Evolutionary conservation across 2,113 vertebrate species (phyloP), one percentile per base, ranked within the genome.

Genomic region (Willisornis vidua): DNA sequence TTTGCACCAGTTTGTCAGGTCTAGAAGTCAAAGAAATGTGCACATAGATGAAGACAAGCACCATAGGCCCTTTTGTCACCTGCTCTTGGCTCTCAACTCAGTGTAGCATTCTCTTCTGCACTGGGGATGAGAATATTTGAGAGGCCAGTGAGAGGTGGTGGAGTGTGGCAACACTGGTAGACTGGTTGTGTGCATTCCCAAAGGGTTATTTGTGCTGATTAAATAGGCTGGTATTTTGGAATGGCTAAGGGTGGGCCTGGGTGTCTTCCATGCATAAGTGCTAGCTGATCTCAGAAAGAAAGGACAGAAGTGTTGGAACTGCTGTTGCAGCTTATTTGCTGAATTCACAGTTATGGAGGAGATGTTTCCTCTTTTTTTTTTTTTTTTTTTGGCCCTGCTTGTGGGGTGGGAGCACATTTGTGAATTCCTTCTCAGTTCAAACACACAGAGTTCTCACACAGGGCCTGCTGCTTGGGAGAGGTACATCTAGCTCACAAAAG

Each of bases 241-340:
- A 84, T 90, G 94, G 62, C 67, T 61, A 23, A 67, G 92, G 76
- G 19, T 90, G 82, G 71, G 74, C 31, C 52, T 0, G 14, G 3
- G 23, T 90, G 37, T 72, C 59, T 87, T 76, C 45, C 20, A 9
- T 71, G 35, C 68, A 74, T 63, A 63, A 80, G 37, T 45, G 28
- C 80, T 86, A 85, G 48, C 75, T 90, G 76, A 86, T 94, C 70
- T 87, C 35, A 26, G 58, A 75, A 79, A 89, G 75, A 58, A 87
- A 81, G 48, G 77, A 51, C 41, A 70, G n/a, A 57, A 70, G 48
- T 73, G 66, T 52, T 71, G 68, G 9, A 48, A 55, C 71, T 85
- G 72, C 73, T 93, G 6, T 59, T 86, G 43, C 45, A 85, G 57
- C 3, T 4, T 33, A 52, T 70, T 81, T 95, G 62, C 58, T 90